Evolutionary conservation across 1,140 invertebrate genomes (phyloP), one percentile per base, ranked within the genome.

Genomic region (Drosophila erecta): DNA sequence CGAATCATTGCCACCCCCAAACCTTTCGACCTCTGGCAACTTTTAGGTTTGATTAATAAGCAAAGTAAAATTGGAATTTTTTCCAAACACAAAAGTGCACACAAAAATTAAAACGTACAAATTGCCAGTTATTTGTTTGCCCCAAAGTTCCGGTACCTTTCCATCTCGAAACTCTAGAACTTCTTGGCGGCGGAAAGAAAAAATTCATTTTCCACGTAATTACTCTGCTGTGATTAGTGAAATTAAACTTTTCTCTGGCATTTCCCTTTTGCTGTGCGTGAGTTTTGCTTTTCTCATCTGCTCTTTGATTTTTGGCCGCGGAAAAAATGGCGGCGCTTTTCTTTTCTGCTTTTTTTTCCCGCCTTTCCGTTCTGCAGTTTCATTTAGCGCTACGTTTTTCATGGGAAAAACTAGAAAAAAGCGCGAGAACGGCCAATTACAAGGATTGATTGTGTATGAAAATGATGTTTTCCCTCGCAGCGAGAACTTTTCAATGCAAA

Each of bases 141-240:
- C 57, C 43, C 54, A 44, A 47, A 66, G 49, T 51, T 57, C 61
- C 53, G 71, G 74, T 58, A 86, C 83, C 84, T 86, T 86, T 75
- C 44, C 81, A 56, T 56, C 59, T 38, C 43, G 47, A 75, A 53
- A 51, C 43, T 44, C 60, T 37, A 35, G 20, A 62, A 78, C 58
- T 67, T 59, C 53, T 61, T 47, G 54, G 41, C 27, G 53, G 74
- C 33, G 53, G 41, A 41, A 66, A 55, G 38, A 87, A 79, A 85
- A 86, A 91, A 90, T 85, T 91, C 85, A 91, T 91, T 91, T 91
- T 91, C 90, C 90, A 91, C 90, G 83, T 91, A 91, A 91, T 91
- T 91, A 90, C 90, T 85, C 90, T 85, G 87, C 90, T 91, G 90
- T 91, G 90, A 91, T 91, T 91, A 91, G 90, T 91, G 90, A 91